phyloP scores from a whole-genome alignment of 2,888 invertebrate genomes.

The Thecophora atra region DNA sequence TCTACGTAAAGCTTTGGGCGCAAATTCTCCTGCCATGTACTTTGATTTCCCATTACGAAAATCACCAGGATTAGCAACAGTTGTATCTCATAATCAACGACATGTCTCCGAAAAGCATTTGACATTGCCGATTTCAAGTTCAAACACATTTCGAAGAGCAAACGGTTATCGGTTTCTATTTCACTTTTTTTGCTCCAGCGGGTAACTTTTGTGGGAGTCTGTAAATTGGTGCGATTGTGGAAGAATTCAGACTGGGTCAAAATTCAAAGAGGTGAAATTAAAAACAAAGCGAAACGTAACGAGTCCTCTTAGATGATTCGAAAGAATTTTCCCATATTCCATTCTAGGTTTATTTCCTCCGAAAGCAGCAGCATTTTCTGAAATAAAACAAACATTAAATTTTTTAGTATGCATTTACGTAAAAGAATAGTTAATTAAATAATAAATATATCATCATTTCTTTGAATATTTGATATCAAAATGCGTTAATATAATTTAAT shows the following conservation, averaged over 20 bases:
- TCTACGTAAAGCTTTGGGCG: slow-evolving; percentile 92
- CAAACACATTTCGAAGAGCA: slow-evolving; percentile 35
- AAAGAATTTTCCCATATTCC: slow-evolving; percentile 28
- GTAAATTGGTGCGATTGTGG: slow-evolving; percentile 8
- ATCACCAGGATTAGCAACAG: slow-evolving; percentile 64
- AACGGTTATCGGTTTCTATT: background rate
- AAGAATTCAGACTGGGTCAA: background rate
- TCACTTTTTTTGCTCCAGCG: background rate
- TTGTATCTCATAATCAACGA: slow-evolving; percentile 54
- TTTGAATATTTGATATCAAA: too few species aligned
- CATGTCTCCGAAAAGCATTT: slow-evolving; percentile 31
- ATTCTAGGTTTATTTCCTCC: background rate
- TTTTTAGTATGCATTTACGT: background rate
- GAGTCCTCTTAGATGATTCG: slow-evolving; percentile 12
- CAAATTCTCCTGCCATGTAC: slow-evolving; percentile 90
- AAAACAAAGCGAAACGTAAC: slow-evolving; percentile 21
- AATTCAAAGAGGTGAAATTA: slow-evolving; percentile 6
- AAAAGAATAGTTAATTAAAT: too few species aligned
- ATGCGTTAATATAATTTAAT: too few species aligned
- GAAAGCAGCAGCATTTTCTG: slow-evolving; percentile 22
- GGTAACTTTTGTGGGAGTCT: background rate
- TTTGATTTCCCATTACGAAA: slow-evolving; percentile 67
- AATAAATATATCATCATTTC: too few species aligned
- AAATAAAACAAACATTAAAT: slow-evolving; percentile 17
- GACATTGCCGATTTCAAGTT: slow-evolving; percentile 15